A percentile compares a stretch with the other conserved stretches of the same genome.
Evolutionary conservation across 2,113 vertebrate genomes (phyloP).

Genomic region (Dicentrarchus labrax): DNA sequence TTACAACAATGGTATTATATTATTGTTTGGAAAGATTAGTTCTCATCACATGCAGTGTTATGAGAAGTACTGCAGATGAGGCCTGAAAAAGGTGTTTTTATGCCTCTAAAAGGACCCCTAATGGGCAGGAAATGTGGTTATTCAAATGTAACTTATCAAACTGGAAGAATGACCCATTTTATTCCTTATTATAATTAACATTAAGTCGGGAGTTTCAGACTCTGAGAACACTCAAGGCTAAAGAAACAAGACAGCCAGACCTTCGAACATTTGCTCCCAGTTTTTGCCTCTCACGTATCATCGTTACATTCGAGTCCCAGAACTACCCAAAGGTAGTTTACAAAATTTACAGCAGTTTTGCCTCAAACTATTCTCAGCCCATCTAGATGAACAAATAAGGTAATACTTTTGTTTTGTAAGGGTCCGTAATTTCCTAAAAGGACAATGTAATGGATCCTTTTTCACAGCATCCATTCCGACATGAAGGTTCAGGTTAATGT

Average conservation of each 20-base stretch:
- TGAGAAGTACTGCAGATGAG: not conserved
- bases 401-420: too few relatives aligned
- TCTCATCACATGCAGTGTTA: not conserved
- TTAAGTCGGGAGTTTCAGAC: not conserved
- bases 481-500: too few relatives aligned
- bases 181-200: not conserved
- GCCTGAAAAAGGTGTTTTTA: not conserved
- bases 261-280: not conserved
- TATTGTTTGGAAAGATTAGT: not conserved
- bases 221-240: not conserved
- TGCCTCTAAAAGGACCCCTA: not conserved
- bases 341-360: not conserved
- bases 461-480: too few relatives aligned
- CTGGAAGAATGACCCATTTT: not conserved
- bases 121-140: not conserved
- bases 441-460: too few relatives aligned
- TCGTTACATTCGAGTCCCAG: conserved; percentile 13
- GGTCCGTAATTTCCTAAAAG: not conserved
- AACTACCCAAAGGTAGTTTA: not conserved
- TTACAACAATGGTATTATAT: not conserved
- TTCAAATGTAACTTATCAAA: not conserved
- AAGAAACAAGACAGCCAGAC: not conserved
- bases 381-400: not conserved
- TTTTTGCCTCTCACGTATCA: not conserved
- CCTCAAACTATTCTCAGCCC: not conserved